Conservation (phyloP, 2,113 vertebrate genomes). For the Laterallus jamaicensis region DNA sequence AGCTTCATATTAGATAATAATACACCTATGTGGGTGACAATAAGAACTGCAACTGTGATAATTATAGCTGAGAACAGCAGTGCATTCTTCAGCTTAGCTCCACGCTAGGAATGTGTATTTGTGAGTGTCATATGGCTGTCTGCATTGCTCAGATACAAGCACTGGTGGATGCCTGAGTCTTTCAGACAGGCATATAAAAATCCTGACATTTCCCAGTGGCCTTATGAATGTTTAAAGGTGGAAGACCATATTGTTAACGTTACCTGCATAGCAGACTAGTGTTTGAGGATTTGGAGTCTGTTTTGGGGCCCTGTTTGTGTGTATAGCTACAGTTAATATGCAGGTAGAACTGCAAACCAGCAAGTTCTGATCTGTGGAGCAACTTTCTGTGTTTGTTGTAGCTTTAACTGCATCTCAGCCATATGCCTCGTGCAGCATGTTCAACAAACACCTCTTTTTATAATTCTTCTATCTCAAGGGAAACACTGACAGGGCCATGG, state of each 20-base stretch:
- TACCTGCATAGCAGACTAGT: neutral
- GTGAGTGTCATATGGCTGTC: constrained; percentile 30
- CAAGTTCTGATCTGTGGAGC: neutral
- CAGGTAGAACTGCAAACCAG: neutral
- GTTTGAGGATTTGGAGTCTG: neutral
- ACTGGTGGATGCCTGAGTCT: neutral
- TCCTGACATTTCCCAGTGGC: constrained; percentile 3
- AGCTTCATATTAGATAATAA: neutral
- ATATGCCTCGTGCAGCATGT: constrained; percentile 36
- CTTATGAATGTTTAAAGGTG: constrained; percentile 28
- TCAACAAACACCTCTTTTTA: constrained; percentile 56
- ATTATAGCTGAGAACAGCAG: constrained; percentile 14
- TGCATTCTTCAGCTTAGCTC: neutral
- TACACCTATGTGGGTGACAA: constrained; percentile 22
- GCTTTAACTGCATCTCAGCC: constrained; percentile 3
- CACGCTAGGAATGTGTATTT: neutral
- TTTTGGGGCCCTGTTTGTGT: neutral
- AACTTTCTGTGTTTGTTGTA: constrained; percentile 21
- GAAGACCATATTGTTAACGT: neutral
- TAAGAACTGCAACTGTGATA: neutral
- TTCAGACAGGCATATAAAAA: constrained; percentile 34
- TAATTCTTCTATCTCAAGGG: constrained; percentile 11
- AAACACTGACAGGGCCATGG: constrained; percentile 14
- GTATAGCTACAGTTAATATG: neutral
- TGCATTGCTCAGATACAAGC: neutral